A percentile compares a stretch with the other conserved stretches of the same genome.
Conservation (phyloP, 2,797 vertebrate species). For the Tachyglossus aculeatus region DNA sequence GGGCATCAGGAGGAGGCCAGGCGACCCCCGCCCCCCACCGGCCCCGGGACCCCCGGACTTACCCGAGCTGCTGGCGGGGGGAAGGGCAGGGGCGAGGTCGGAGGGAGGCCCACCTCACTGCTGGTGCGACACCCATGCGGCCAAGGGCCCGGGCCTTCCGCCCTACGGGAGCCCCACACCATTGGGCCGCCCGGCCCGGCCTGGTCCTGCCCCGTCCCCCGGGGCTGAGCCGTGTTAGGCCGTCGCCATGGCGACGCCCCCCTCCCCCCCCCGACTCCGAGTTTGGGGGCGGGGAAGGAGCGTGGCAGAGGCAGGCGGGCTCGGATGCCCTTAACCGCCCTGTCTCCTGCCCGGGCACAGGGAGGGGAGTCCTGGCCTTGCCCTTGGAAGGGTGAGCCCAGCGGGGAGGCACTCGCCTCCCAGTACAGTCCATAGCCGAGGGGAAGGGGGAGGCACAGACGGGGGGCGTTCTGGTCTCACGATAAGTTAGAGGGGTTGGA, state of each 20-base stretch:
- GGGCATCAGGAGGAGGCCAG: neutral
- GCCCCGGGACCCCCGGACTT: neutral
- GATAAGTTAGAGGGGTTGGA: neutral
- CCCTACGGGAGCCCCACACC: neutral
- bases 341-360: neutral
- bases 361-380: neutral
- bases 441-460: neutral
- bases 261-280: neutral
- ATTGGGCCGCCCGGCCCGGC: neutral
- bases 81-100: slow-evolving; percentile 29
- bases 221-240: neutral
- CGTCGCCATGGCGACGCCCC: neutral
- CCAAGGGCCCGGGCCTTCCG: neutral
- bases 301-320: neutral
- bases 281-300: too few relatives aligned
- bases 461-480: too few relatives aligned
- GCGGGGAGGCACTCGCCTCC: too few relatives aligned
- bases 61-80: slow-evolving; percentile 46
- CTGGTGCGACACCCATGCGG: slow-evolving; percentile 58
- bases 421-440: slow-evolving; percentile 29
- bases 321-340: neutral
- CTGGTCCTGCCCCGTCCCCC: too few relatives aligned
- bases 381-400: too few relatives aligned
- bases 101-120: slow-evolving; percentile 57
- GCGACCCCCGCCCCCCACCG: neutral